Base-by-base conservation (phyloP, 92 coral and sea anemone species). In the Paramuricea clavata region DNA sequence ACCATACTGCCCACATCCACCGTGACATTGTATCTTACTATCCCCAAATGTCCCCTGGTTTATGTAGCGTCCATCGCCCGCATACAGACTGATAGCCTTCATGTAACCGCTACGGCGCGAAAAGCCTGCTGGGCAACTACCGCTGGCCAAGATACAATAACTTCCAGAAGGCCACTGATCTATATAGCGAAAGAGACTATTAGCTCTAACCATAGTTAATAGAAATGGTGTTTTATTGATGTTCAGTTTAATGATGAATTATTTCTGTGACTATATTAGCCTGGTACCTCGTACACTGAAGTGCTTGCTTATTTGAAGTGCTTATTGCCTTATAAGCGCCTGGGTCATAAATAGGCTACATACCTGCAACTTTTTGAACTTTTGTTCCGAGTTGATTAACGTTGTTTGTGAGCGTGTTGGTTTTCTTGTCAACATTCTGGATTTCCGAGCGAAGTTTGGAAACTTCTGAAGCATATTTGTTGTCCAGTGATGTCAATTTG, bases 161-260 rank as follows among this genome's bases (percentile, higher is more conserved):
- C 89, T 87, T 49, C 97, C 97, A 60, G 95, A 78, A 31, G 97
- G 97, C 97, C 97, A 94, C 41, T 83, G 69, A 36, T 92, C 97
- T 94, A 68, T 36, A 65, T 73, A n/a, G n/a, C n/a, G n/a, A n/a
- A n/a, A n/a, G n/a, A n/a, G n/a, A n/a, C n/a, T n/a, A n/a, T n/a
- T n/a, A n/a, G n/a, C n/a, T n/a, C n/a, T n/a, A n/a, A n/a, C n/a
- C n/a, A n/a, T n/a, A n/a, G n/a, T n/a, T n/a, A n/a, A n/a, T n/a
- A n/a, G n/a, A n/a, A n/a, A n/a, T n/a, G n/a, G n/a, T n/a, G n/a
- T n/a, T n/a, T n/a, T n/a, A n/a, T n/a, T n/a, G n/a, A n/a, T n/a
- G n/a, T n/a, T n/a, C n/a, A n/a, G n/a, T n/a, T n/a, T n/a, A n/a
- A n/a, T n/a, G n/a, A n/a, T n/a, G n/a, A n/a, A n/a, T n/a, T n/a